Percentiles rank a stretch among this genome's conserved stretches.
Conservation (phyloP, 2,113 vertebrate species). For the Dissostichus mawsoni region DNA sequence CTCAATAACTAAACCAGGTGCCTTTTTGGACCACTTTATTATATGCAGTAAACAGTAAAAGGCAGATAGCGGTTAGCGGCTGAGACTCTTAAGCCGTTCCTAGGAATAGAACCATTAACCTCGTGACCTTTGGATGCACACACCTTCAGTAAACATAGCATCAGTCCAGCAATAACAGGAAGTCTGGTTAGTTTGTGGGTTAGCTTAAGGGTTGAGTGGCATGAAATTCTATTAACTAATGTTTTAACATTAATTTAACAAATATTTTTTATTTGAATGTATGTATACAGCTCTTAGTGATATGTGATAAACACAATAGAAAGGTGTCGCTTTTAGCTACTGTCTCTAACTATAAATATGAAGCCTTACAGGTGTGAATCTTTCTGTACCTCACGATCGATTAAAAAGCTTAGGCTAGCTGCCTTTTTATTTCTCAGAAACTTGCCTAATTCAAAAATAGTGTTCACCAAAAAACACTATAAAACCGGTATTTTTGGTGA, state of each 20-base stretch:
- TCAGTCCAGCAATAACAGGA: background rate
- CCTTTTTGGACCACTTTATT: background rate
- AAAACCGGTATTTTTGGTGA: no score
- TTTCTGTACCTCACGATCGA: no score
- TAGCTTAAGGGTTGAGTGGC: background rate
- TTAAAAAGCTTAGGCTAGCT: no score
- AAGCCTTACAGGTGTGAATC: no score
- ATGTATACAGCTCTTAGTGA: no score
- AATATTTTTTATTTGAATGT: no score
- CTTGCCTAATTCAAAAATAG: no score
- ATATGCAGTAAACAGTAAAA: background rate
- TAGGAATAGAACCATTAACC: background rate
- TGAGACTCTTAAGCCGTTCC: background rate
- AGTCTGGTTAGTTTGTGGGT: background rate
- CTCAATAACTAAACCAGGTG: background rate
- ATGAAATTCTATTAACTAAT: background rate
- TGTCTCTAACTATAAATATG: no score
- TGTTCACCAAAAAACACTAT: no score
- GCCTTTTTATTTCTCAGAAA: no score
- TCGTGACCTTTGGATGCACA: conserved; percentile 42
- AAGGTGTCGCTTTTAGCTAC: no score
- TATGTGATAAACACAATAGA: background rate
- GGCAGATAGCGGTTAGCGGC: background rate
- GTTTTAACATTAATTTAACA: no score
- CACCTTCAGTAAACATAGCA: conserved; percentile 37